A percentile compares a stretch with the other conserved stretches of the same genome.
phyloP scores from a whole-genome alignment of 2,888 invertebrate genomes.

The Zaprionus lineosus region DNA sequence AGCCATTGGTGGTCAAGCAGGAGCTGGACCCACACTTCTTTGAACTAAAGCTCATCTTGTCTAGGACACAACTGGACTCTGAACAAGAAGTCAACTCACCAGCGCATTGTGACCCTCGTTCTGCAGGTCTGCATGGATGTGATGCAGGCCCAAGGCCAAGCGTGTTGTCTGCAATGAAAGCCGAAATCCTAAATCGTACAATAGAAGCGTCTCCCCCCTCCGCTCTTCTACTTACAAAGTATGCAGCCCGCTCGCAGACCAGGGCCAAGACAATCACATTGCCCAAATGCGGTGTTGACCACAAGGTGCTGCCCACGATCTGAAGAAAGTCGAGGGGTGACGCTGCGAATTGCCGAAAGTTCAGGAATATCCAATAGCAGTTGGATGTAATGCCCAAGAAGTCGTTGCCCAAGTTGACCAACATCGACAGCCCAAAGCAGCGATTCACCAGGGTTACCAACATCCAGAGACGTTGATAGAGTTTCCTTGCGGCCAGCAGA shows the following conservation, averaged over 20 bases:
- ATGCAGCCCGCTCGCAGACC: constrained; percentile 76
- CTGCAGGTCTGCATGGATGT: constrained; percentile 80
- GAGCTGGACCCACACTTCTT: too few relatives aligned
- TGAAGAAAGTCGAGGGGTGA: constrained; percentile 59
- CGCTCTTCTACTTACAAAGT: constrained; percentile 72
- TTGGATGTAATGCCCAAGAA: constrained; percentile 81
- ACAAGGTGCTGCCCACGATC: constrained; percentile 68
- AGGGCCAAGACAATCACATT: constrained; percentile 78
- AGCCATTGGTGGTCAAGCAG: too few relatives aligned
- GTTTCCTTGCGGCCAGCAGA: constrained; percentile 67
- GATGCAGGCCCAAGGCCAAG: constrained; percentile 82
- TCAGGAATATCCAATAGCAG: constrained; percentile 81
- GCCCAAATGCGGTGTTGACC: constrained; percentile 78
- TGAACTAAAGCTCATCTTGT: too few relatives aligned
- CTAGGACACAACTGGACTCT: too few relatives aligned
- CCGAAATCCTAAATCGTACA: too few relatives aligned
- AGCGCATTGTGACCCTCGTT: constrained; percentile 82
- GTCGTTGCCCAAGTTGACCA: constrained; percentile 80
- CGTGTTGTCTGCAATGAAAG: constrained; percentile 80
- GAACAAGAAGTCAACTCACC: constrained; percentile 78
- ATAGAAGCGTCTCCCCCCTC: too few relatives aligned
- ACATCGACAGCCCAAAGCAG: constrained; percentile 79
- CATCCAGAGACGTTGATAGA: constrained; percentile 80
- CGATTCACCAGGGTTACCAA: constrained; percentile 72
- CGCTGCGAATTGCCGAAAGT: constrained; percentile 66